phyloP scores from a whole-genome alignment of 2,888 invertebrate genomes.

The Cataglyphis livida region DNA sequence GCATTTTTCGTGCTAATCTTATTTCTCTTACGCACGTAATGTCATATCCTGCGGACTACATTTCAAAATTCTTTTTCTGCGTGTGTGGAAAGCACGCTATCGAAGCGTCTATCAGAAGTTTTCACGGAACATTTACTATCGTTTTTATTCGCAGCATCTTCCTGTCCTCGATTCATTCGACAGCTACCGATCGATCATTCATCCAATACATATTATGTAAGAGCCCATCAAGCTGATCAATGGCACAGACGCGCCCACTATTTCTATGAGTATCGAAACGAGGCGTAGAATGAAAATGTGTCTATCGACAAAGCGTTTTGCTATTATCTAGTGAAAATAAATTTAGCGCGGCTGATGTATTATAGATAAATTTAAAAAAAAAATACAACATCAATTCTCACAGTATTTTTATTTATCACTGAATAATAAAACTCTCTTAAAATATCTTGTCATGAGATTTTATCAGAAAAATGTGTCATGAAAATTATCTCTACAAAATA shows the following conservation, averaged over 20 bases:
- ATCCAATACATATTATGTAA: conserved; percentile 61
- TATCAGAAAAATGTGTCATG: neutral
- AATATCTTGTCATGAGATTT: neutral
- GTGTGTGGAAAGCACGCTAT: neutral
- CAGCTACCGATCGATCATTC: conserved; percentile 46
- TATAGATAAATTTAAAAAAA: neutral
- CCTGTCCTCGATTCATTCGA: conserved; percentile 20
- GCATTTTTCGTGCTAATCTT: conserved; percentile 20
- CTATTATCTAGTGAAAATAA: neutral
- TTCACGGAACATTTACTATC: conserved; percentile 50
- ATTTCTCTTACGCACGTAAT: neutral
- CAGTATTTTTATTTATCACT: neutral
- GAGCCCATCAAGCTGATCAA: conserved; percentile 58
- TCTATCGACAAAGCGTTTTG: neutral
- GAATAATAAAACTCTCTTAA: neutral
- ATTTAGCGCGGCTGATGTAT: neutral
- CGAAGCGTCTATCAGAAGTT: conserved; percentile 32
- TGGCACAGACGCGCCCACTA: conserved; percentile 62
- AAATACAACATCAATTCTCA: neutral
- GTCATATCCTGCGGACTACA: neutral
- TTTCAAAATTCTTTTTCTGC: neutral
- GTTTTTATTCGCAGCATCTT: conserved; percentile 50
- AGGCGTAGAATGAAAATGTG: conserved; percentile 25
- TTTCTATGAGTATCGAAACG: conserved; percentile 51
- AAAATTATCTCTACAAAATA: neutral